Conservation (phyloP, 92 coral and sea anemone genomes). For the Zoanthus sansibaricus region DNA sequence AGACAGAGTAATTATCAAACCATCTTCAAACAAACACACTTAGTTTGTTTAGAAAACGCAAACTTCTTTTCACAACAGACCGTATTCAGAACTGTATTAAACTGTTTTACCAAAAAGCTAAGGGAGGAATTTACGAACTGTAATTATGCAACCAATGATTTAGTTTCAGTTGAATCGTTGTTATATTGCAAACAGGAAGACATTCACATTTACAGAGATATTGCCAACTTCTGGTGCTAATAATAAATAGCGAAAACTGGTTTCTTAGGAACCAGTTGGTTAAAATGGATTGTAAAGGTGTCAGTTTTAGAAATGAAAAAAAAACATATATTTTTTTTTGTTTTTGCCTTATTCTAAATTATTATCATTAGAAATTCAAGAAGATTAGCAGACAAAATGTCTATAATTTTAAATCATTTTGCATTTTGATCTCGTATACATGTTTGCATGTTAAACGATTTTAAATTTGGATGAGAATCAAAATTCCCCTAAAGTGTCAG, state of each 20-base stretch:
- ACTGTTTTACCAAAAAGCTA: conserved; percentile 2
- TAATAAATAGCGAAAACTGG: conserved; percentile 32
- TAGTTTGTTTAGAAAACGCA: conserved; percentile 25
- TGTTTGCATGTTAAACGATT: conserved; percentile 7
- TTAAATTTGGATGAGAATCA: conserved; percentile 22
- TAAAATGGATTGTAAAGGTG: conserved; percentile 36
- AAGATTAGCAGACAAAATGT: not conserved
- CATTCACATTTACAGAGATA: not conserved
- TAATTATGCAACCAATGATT: not conserved
- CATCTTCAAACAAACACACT: conserved; percentile 38
- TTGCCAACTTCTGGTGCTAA: not conserved
- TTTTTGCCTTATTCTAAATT: not conserved
- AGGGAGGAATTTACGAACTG: not conserved
- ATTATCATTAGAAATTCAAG: not conserved
- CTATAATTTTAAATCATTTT: not conserved
- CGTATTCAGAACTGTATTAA: conserved; percentile 8
- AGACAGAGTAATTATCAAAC: conserved; percentile 27
- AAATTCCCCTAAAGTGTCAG: conserved; percentile 30
- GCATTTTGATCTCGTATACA: conserved; percentile 5
- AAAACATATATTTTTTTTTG: not conserved
- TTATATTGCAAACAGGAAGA: conserved; percentile 2
- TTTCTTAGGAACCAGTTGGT: conserved; percentile 25
- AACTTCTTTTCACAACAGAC: conserved; percentile 38
- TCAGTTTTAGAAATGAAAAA: conserved; percentile 14
- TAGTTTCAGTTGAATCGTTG: not conserved